phyloP scores from a whole-genome alignment of 2,113 vertebrate species.

The Phalacrocorax carbo region DNA sequence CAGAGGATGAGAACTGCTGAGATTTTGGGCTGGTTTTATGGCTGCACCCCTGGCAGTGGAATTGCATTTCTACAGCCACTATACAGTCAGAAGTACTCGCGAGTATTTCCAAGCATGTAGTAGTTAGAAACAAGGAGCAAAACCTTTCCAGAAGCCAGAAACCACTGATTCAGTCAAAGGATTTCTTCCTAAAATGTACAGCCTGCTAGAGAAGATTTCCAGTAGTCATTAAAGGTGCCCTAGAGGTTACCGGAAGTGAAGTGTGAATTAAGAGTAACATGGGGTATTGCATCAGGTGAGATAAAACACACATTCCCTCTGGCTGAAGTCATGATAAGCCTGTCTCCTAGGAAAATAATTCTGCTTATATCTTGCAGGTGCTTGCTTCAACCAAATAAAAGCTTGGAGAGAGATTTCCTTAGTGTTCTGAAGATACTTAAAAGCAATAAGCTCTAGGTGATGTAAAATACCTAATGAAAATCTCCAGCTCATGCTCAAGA shows the following conservation, averaged over 20 bases:
- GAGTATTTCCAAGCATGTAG: neutral
- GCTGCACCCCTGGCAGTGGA: neutral
- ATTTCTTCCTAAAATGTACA: constrained; percentile 22
- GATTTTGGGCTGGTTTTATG: neutral
- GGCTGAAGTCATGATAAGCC: neutral
- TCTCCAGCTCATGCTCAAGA: neutral
- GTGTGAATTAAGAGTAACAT: constrained; percentile 2
- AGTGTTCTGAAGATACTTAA: neutral
- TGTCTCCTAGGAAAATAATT: neutral
- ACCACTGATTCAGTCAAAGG: neutral
- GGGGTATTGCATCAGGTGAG: constrained; percentile 3
- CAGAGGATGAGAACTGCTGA: neutral
- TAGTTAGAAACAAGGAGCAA: constrained; percentile 17
- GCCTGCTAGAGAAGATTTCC: constrained; percentile 37
- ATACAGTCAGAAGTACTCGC: neutral
- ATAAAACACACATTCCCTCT: constrained; percentile 38
- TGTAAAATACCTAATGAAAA: neutral
- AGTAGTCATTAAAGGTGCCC: constrained; percentile 23
- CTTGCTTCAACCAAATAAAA: neutral
- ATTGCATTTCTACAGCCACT: neutral
- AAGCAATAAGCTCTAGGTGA: neutral
- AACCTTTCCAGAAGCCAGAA: constrained; percentile 26
- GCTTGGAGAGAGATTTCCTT: neutral
- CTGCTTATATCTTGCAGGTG: neutral
- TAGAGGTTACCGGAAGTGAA: constrained; percentile 27